Percentiles rank a stretch among this genome's conserved stretches.
Evolutionary conservation across 2,113 vertebrate species (phyloP).

Genomic region (Prochilodus magdalenae): DNA sequence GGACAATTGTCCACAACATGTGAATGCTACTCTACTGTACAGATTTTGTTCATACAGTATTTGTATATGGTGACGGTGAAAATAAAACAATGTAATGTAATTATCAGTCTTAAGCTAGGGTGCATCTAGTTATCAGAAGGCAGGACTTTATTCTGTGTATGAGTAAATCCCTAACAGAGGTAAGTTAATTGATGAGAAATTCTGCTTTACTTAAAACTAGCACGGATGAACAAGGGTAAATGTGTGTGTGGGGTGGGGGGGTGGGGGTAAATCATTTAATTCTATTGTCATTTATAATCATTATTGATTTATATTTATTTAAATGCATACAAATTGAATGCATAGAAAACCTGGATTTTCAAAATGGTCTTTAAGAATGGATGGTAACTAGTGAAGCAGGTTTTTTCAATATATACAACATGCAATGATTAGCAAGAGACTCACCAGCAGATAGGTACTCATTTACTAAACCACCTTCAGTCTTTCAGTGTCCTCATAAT

Average conservation of each 20-base stretch:
- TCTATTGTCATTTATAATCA: too few relatives aligned
- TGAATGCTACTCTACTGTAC: conserved; percentile 80
- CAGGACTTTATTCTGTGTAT: conserved; percentile 16
- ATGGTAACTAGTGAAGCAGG: neutral
- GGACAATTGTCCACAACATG: conserved; percentile 74
- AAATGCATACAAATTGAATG: neutral
- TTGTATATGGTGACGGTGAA: conserved; percentile 81
- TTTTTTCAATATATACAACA: too few relatives aligned
- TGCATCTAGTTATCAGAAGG: neutral
- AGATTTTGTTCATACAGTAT: conserved; percentile 73
- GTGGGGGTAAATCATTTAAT: too few relatives aligned
- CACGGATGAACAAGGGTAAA: neutral
- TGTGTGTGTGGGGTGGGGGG: too few relatives aligned
- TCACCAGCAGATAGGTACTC: neutral
- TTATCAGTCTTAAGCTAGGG: conserved; percentile 52
- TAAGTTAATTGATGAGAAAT: conserved; percentile 48
- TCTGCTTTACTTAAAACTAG: neutral
- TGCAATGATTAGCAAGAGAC: neutral
- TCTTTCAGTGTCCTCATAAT: conserved; percentile 1
- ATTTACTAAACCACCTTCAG: conserved; percentile 6
- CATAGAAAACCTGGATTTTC: neutral
- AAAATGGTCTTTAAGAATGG: neutral
- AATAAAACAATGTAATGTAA: conserved; percentile 79
- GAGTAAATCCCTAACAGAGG: conserved; percentile 32
- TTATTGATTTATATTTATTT: too few relatives aligned